Base-by-base conservation (phyloP, 2,888 invertebrate genomes). In the Platerodrilus igneus region DNA sequence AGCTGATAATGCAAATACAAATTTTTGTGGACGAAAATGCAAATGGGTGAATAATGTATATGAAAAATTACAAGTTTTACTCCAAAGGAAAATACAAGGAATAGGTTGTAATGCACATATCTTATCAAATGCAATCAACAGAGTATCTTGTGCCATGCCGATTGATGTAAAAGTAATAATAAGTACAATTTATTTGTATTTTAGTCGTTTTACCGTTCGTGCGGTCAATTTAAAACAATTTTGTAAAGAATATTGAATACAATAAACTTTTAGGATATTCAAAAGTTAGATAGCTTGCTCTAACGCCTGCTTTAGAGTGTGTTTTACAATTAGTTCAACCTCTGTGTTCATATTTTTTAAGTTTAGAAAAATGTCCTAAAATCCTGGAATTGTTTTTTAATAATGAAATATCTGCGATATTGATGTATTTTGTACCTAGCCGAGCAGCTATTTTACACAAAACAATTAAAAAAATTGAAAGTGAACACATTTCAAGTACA, bases 381-480 rank as follows among this genome's bases (percentile, higher is more conserved):
- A n/a, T n/a, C n/a, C n/a, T n/a, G n/a, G n/a, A n/a, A n/a, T n/a
- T n/a, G n/a, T n/a, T n/a, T n/a, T n/a, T n/a, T n/a, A n/a, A n/a
- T n/a, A n/a, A n/a, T n/a, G n/a, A n/a, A n/a, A n/a, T n/a, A n/a
- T n/a, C n/a, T n/a, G n/a, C n/a, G n/a, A n/a, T n/a, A n/a, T n/a
- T n/a, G n/a, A 21, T 28, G 33, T 42, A 42, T 42, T 36, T 41
- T 30, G 30, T 30, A 31, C 37, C 36, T 30, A 37, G 37, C 30
- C 23, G 34, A n/a, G 30, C 25, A 30, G 33, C 28, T 29, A 30
- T 36, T 29, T 40, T 19, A n/a, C 23, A 30, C 20, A 44, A 41
- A 40, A 44, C 35, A 15, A 23, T 44, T 36, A n/a, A 36, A 30
- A 40, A 35, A 10, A 30, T 30, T 35, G 29, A 38, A 39, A 17